These are phyloP conservation scores for Galagoides demidoff DNA, from an alignment of 2,797 vertebrate genomes.

Conservation along the genomic window DNA sequence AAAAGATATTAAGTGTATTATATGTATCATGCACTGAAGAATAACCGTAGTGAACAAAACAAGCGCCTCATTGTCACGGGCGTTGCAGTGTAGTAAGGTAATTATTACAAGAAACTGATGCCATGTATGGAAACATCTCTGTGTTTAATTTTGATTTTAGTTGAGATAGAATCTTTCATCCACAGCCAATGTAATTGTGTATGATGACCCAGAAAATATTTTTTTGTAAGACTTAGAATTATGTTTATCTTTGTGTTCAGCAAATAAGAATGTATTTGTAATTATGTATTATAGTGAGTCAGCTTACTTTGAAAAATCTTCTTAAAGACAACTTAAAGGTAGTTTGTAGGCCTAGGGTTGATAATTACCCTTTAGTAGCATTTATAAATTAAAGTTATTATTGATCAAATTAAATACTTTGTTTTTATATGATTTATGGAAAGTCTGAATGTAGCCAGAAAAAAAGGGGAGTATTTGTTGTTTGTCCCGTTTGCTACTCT, in stretches of 20 bases:
- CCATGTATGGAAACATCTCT: not conserved
- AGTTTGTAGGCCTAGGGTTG: not conserved
- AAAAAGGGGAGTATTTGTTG: not conserved
- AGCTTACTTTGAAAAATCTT: not conserved
- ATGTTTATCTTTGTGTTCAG: not conserved
- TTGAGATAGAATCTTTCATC: not conserved
- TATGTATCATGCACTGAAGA: not conserved
- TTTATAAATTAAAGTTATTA: not conserved
- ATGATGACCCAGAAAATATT: not conserved
- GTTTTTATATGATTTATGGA: slow-evolving; percentile 3
- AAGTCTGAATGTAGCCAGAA: not conserved
- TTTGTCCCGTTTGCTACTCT: not conserved
- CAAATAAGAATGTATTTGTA: not conserved
- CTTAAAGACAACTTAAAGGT: not conserved
- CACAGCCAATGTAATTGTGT: not conserved
- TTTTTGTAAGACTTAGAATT: not conserved
- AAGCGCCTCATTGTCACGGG: not conserved
- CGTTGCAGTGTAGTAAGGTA: not conserved
- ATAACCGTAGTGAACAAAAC: not conserved
- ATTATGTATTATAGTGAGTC: not conserved
- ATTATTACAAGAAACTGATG: not conserved
- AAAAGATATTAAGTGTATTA: not conserved
- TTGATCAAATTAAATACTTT: not conserved
- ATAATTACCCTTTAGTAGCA: not conserved
- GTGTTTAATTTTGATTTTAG: slow-evolving; percentile 41